Base-by-base conservation (phyloP, 2,888 invertebrate genomes). In the Dimorphilus gyrociliatus region DNA sequence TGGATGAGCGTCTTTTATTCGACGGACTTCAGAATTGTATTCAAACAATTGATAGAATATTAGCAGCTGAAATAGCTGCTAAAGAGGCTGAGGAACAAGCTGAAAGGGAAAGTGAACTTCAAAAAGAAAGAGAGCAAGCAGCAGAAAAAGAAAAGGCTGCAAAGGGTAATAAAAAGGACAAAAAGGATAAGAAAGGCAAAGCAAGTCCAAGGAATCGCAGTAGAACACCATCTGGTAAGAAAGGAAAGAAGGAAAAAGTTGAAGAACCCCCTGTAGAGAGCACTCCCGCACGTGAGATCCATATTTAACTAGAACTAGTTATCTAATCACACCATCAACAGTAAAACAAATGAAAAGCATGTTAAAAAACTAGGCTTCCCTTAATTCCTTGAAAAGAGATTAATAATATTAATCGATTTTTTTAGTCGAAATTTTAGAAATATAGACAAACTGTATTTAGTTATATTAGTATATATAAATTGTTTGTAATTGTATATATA, bases 81-180 rank as follows among this genome's bases (percentile, higher is more conserved):
- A 42, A 40, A 24, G 57, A 56, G 29, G 52, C 52, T 5, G 57
- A 55, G 30, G 54, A 53, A 29, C 56, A 55, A 32, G 58, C 53
- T 5, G 53, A 54, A 25, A 44, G 41, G 32, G 38, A 39, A 34
- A 44, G 40, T 21, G 50, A 50, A 24, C 43, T 39, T 31, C 53
- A 51, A 17, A 45, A 38, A 25, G 50, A 55, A 37, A 27, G 34
- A 17, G 36, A 35, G 31, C 25, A 27, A 6, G 34, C 35, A 13
- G 15, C 21, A 4, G 40, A 34, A 26, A 44, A 41, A 33, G 52
- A 53, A 30, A 39, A 40, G 23, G 46, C 39, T 6, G 44, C 41
- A 21, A 46, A 45, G 28, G 38, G 38, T 23, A 43, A 37, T 8
- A 45, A 45, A 27, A 46, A 46, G 29, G 47, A 43, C 17, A 44